Conservation (phyloP, 2,888 invertebrate genomes). For the Ichneumoninae sp. region DNA sequence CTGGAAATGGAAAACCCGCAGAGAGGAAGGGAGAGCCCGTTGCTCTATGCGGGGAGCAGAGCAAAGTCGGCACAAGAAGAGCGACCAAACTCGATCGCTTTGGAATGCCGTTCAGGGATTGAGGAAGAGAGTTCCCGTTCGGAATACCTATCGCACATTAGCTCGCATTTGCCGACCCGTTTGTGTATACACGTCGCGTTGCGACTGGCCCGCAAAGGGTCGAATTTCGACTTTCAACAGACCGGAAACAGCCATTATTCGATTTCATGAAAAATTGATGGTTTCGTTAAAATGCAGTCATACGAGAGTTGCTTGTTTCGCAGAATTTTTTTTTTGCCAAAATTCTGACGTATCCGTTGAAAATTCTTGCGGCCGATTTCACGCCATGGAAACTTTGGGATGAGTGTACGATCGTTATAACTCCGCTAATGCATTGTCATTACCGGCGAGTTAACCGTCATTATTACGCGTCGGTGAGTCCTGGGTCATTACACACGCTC, state of each 20-base stretch:
- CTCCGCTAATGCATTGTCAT: slow-evolving; percentile 21
- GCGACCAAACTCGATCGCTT: slow-evolving; percentile 46
- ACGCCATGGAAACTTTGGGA: not conserved
- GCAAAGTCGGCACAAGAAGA: not conserved
- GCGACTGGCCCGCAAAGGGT: not conserved
- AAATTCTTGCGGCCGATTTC: not conserved
- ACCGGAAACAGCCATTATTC: slow-evolving; percentile 22
- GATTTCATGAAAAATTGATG: not conserved
- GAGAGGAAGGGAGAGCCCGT: not conserved
- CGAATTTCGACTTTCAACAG: not conserved
- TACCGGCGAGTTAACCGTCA: slow-evolving; percentile 37
- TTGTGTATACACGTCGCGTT: slow-evolving; percentile 10
- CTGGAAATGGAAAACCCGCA: slow-evolving; percentile 46
- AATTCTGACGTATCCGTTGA: not conserved
- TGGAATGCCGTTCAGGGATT: slow-evolving; percentile 49
- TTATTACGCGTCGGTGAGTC: slow-evolving; percentile 29
- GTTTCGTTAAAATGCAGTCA: not conserved
- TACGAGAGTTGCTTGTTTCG: not conserved
- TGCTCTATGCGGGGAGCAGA: slow-evolving; percentile 2
- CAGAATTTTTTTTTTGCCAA: not conserved
- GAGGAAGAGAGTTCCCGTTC: slow-evolving; percentile 37
- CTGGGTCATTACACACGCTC: slow-evolving; percentile 30
- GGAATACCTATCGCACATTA: slow-evolving; percentile 38
- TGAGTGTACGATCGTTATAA: slow-evolving; percentile 1
- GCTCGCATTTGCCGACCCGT: not conserved